phyloP scores from a whole-genome alignment of 2,888 invertebrate species.

The Anagyrus pseudococci region DNA sequence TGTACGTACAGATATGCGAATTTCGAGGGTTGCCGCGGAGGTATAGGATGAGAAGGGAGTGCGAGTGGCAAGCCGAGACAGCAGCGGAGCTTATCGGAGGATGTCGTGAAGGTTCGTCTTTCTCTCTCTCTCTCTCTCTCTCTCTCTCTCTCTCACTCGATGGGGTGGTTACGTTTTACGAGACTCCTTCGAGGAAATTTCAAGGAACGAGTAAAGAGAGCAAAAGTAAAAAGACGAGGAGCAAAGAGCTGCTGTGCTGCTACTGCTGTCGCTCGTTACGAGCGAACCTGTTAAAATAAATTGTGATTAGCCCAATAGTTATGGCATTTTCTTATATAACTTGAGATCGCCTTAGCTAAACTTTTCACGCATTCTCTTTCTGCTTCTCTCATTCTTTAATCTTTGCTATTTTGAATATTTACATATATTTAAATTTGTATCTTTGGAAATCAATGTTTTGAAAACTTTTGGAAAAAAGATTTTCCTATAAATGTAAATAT shows the following conservation, averaged over 20 bases:
- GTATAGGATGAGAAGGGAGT: conserved; percentile 19
- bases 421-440: too few relatives aligned
- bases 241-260: conserved; percentile 12
- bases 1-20: too few relatives aligned
- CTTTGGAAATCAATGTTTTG: too few relatives aligned
- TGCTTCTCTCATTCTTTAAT: too few relatives aligned
- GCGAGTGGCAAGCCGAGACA: background rate
- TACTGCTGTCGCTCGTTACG: conserved; percentile 48
- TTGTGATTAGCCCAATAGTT: conserved; percentile 60
- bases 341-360: conserved; percentile 47
- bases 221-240: too few relatives aligned
- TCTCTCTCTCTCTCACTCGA: conserved; percentile 41
- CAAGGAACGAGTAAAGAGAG: conserved; percentile 30
- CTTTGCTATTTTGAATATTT: too few relatives aligned
- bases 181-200: conserved; percentile 52
- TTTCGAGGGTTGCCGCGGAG: too few relatives aligned
- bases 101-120: conserved; percentile 46
- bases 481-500: too few relatives aligned
- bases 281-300: conserved; percentile 58
- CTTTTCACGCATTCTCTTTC: too few relatives aligned
- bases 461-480: too few relatives aligned
- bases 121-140: background rate
- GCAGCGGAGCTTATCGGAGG: conserved; percentile 46
- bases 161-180: conserved; percentile 57
- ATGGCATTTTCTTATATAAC: conserved; percentile 60